Evolutionary conservation across 2,888 invertebrate species (phyloP), one percentile per base, ranked within the genome.

Genomic region (Clistopyga incitator): DNA sequence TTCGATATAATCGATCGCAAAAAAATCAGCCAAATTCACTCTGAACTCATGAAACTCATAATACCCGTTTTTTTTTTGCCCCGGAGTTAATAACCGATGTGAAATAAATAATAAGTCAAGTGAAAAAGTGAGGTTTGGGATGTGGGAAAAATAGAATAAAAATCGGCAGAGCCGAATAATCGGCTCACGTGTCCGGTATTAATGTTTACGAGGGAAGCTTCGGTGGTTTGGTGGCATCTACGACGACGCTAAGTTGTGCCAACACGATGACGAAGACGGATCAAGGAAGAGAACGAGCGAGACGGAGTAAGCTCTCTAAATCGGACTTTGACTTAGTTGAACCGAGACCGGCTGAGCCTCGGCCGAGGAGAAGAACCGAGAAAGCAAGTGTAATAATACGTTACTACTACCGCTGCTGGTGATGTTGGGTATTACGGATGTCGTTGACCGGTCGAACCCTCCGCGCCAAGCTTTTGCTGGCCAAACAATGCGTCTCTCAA

Each of bases 361-460:
- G 75, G 81, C 80, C 72, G 34, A 18, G 29, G 65, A n/a, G 15
- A 34, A 71, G 71, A 64, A 52, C 38, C 70, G 64, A 71, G 78
- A 78, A 71, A 61, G 78, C 78, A 65, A 79, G 72, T 79, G 72
- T 79, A 79, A 79, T 79, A 79, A 79, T 79, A 79, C 78, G 65
- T 72, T 79, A 65, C 45, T 20, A 54, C 64, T 64, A 23, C 47
- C 47, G 23, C 45, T 47, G 45, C 6, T 15, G 67, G 68, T 72
- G 84, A 71, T 65, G 82, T 81, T 83, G 72, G 85, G 84, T 81
- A 81, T 80, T 74, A 81, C 82, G 79, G 86, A 87, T 87, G 86
- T 86, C 86, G 85, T 86, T 86, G 87, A 87, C 87, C 87, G 87
- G 75, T 85, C 83, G 85, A 82, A 74, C 84, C 81, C 80, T 81